Percentiles rank a stretch among this genome's conserved stretches.
These are phyloP conservation scores for Papilio polytes DNA, from an alignment of 1,140 invertebrate species.

Conservation along the genomic window DNA sequence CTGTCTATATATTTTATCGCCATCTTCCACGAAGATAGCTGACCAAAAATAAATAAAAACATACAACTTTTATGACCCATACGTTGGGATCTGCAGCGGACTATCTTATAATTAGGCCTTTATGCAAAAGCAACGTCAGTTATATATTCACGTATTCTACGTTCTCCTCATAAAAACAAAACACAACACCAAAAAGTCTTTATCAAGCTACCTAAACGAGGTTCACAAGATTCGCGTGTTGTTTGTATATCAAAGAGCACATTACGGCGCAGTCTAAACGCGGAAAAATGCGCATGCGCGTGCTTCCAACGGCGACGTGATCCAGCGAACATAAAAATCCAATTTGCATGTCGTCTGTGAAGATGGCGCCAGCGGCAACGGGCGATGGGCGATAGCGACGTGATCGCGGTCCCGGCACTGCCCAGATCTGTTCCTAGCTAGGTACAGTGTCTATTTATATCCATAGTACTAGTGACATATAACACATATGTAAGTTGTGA, in stretches of 20 bases:
- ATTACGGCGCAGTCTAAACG: slow-evolving; percentile 37
- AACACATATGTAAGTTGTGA: background rate
- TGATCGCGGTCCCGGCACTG: slow-evolving; percentile 35
- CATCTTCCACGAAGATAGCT: too few species aligned
- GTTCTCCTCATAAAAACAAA: background rate
- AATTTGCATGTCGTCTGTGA: slow-evolving; percentile 48
- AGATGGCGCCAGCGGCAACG: slow-evolving; percentile 43
- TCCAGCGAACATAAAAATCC: slow-evolving; percentile 45
- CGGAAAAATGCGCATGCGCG: slow-evolving; percentile 39
- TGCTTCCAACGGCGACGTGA: slow-evolving; percentile 40
- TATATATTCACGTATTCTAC: background rate
- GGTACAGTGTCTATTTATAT: background rate
- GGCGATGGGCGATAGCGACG: slow-evolving; percentile 43
- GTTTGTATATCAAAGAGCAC: slow-evolving; percentile 33
- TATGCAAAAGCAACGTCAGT: background rate
- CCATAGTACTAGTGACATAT: background rate
- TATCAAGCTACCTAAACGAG: slow-evolving; percentile 30
- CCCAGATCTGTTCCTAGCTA: slow-evolving; percentile 12
- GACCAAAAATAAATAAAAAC: too few species aligned
- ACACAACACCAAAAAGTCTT: slow-evolving; percentile 19
- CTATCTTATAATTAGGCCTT: too few species aligned
- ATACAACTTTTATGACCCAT: too few species aligned
- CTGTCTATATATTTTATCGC: too few species aligned
- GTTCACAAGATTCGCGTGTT: slow-evolving; percentile 28
- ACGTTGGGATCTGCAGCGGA: too few species aligned